Percentiles rank a stretch among this genome's conserved stretches.
phyloP scores from a whole-genome alignment of 2,113 vertebrate genomes.

The Abramis brama region DNA sequence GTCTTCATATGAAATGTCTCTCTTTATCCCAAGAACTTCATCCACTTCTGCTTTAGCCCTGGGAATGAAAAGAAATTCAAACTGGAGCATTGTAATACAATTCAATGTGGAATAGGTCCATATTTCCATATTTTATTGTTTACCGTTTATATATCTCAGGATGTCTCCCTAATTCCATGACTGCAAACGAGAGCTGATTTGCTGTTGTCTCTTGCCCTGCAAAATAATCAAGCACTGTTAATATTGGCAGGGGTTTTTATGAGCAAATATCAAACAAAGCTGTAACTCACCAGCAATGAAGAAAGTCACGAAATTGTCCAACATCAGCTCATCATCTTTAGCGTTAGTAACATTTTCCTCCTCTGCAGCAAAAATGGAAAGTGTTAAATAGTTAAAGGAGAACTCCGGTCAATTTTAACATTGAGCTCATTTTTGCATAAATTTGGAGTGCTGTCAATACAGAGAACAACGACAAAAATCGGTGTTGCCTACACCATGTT shows the following conservation, averaged over 20 bases:
- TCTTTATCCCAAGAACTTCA: conserved; percentile 87
- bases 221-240: not conserved
- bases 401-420: too few species aligned
- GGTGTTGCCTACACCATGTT: too few species aligned
- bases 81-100: not conserved
- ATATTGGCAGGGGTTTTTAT: not conserved
- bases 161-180: conserved; percentile 85
- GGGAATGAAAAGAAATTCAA: not conserved
- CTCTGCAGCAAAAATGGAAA: conserved; percentile 67
- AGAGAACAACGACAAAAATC: too few species aligned
- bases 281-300: conserved; percentile 85
- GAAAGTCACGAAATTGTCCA: conserved; percentile 94
- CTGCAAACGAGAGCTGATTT: conserved; percentile 84
- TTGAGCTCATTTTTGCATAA: too few species aligned
- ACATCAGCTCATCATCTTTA: conserved; percentile 82
- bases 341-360: conserved; percentile 68
- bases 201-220: conserved; percentile 92
- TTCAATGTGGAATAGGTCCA: not conserved
- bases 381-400: not conserved
- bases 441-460: too few species aligned
- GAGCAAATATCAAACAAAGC: not conserved
- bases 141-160: conserved; percentile 85
- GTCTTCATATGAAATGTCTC: conserved; percentile 84
- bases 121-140: conserved; percentile 70
- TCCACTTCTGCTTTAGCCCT: conserved; percentile 86